Evolutionary conservation across 2,797 vertebrate genomes (phyloP).

Genomic region (Aplochiton taeniatus): DNA sequence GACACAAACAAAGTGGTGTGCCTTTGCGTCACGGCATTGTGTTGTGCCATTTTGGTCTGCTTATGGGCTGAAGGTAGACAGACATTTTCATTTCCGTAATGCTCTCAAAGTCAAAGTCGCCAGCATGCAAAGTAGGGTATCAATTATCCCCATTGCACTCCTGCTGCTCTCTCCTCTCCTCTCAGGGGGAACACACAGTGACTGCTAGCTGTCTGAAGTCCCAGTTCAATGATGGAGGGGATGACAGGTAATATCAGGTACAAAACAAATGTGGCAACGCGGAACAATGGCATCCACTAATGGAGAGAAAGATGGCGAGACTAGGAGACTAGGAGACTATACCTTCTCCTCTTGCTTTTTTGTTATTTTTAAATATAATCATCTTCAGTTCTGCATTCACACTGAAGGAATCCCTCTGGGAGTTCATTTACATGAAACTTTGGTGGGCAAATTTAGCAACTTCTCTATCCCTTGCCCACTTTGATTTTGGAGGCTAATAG

Average conservation of each 20-base stretch:
- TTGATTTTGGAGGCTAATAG: conserved; percentile 49
- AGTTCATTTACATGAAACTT: conserved; percentile 66
- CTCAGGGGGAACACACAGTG: conserved; percentile 64
- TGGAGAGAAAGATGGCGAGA: conserved; percentile 5
- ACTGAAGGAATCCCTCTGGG: conserved; percentile 55
- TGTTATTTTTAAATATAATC: conserved; percentile 78
- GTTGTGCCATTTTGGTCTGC: conserved; percentile 58
- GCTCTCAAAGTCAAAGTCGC: conserved; percentile 61
- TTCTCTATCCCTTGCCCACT: conserved; percentile 43
- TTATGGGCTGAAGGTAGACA: conserved; percentile 45
- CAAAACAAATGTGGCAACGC: conserved; percentile 57
- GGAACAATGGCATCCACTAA: conserved; percentile 54
- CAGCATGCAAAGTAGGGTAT: conserved; percentile 56
- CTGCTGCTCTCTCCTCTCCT: conserved; percentile 41
- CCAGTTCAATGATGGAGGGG: conserved; percentile 59
- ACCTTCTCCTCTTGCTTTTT: conserved; percentile 53
- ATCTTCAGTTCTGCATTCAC: conserved; percentile 63
- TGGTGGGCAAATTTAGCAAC: conserved; percentile 67
- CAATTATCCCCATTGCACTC: conserved; percentile 69
- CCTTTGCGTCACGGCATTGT: conserved; percentile 6
- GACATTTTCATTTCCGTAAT: conserved; percentile 60
- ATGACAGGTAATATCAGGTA: conserved; percentile 66
- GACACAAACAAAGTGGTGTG: conserved; percentile 40
- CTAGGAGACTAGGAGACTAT: conserved; percentile 30
- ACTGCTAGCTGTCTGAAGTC: conserved; percentile 63